Conservation (phyloP, 2,888 invertebrate genomes). For the Zygothrica quintamaculata region DNA sequence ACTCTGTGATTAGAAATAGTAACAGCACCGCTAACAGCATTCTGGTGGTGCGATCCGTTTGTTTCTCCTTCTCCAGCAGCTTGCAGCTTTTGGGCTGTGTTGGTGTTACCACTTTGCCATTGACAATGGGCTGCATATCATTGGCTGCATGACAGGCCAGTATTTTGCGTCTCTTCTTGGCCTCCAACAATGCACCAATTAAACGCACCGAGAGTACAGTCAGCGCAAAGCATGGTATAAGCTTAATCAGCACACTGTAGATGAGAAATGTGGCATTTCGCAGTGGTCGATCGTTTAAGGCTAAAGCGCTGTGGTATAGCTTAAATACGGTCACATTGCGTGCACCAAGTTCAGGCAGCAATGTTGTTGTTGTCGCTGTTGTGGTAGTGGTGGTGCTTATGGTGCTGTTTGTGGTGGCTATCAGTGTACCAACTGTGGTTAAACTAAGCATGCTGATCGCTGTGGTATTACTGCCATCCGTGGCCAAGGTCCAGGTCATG, state of each 20-base stretch:
- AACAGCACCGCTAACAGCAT: conserved; percentile 95
- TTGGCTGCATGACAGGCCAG: conserved; percentile 86
- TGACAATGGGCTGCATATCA: conserved; percentile 83
- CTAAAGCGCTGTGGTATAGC: conserved; percentile 88
- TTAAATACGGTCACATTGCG: conserved; percentile 89
- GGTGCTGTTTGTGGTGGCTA: conserved; percentile 7
- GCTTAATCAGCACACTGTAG: conserved; percentile 95
- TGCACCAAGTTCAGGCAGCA: conserved; percentile 30
- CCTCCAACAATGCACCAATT: conserved; percentile 91
- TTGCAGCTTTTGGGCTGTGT: conserved; percentile 82
- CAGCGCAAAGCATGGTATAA: conserved; percentile 94
- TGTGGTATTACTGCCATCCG: conserved; percentile 35
- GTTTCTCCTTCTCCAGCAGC: conserved; percentile 85
- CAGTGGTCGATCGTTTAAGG: conserved; percentile 86
- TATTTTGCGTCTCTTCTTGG: conserved; percentile 90
- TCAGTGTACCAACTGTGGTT: conserved; percentile 16
- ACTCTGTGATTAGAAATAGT: conserved; percentile 94
- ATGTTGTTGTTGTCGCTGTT: conserved; percentile 7
- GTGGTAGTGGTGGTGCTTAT: neutral
- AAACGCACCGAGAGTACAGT: conserved; percentile 92
- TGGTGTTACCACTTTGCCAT: conserved; percentile 80
- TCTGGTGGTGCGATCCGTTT: conserved; percentile 93
- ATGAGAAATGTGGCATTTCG: conserved; percentile 94
- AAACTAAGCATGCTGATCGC: conserved; percentile 25
- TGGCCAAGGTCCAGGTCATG: conserved; percentile 46